Evolutionary conservation across 2,113 vertebrate genomes (phyloP).

Genomic region (Larimichthys polyactis): DNA sequence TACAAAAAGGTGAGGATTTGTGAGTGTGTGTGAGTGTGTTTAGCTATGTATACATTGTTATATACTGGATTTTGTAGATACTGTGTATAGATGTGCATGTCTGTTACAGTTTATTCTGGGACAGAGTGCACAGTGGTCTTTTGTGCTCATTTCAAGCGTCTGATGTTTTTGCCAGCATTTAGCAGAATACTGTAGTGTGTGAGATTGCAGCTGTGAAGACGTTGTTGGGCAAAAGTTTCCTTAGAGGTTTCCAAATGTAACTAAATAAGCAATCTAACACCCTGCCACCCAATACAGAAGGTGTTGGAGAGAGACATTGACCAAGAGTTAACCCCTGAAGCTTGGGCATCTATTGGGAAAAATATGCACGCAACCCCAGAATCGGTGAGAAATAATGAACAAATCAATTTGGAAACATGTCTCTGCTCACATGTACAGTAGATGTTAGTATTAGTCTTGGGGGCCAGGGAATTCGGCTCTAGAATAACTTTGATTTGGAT

Average conservation of each 20-base stretch:
- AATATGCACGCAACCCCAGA: constrained; percentile 85
- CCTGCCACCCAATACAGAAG: constrained; percentile 86
- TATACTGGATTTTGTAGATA: constrained; percentile 18
- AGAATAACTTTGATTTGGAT: constrained; percentile 65
- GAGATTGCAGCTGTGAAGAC: constrained; percentile 68
- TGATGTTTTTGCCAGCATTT: constrained; percentile 72
- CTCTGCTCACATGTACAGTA: constrained; percentile 81
- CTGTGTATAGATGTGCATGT: constrained; percentile 64
- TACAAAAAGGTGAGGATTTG: constrained; percentile 94
- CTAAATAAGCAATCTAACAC: constrained; percentile 82
- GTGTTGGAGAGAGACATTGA: constrained; percentile 86
- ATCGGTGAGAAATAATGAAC: constrained; percentile 86
- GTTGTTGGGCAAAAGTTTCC: constrained; percentile 73
- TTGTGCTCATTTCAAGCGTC: constrained; percentile 72
- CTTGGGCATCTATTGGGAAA: constrained; percentile 86
- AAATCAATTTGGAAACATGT: constrained; percentile 83
- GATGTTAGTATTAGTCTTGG: constrained; percentile 72
- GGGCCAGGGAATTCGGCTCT: constrained; percentile 78
- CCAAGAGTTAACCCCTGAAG: constrained; percentile 86
- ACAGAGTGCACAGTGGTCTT: constrained; percentile 80
- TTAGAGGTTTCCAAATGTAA: constrained; percentile 79
- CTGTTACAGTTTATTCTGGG: constrained; percentile 73
- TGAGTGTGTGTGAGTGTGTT: neutral
- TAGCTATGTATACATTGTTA: constrained; percentile 15
- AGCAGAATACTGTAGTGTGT: constrained; percentile 75